Evolutionary conservation across 2,113 vertebrate genomes (phyloP), one percentile per base, ranked within the genome.

Genomic region (Monopterus albus): DNA sequence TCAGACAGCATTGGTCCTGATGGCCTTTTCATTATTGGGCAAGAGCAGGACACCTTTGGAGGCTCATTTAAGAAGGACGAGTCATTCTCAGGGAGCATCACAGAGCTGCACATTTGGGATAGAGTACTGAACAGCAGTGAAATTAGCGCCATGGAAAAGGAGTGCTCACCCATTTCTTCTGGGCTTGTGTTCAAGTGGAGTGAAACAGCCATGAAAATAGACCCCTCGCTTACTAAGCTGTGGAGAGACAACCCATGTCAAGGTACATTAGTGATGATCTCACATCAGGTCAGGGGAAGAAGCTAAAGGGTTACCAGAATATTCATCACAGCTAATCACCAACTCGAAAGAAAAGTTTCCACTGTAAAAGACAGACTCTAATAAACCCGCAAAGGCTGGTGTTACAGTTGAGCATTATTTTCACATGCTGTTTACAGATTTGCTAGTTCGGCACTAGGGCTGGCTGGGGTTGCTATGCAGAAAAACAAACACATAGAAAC

Each of bases 91-190:
- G 92, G 93, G 26, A 93, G 82, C 61, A 82, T 93, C 74, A 92
- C 92, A 7, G 87, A 93, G 66, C 84, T 94, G 36, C 79, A 93
- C 88, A 84, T 94, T 76, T 94, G 94, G 93, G 81, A 93, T 65
- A 80, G 88, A 25, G 89, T 78, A 21, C 78, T 94, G 76, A 78
- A 79, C 40, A 57, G 51, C 79, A 67, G 57, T 0, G 87, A 93
- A 88, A 91, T 93, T 45, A 13, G 20, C 69, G 58, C 74, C 59
- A 89, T 94, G 91, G 92, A 88, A 89, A 93, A 86, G 47, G 26
- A 78, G 35, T 93, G 93, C 70, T 88, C 79, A 77, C 78, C 84
- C 33, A 13, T 86, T 85, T 61, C 88, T 23, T 75, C 79, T 23
- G 92, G 92, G 81, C 87, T 92, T 66, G 56, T 91, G 79, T 94